A percentile compares a stretch with the other conserved stretches of the same genome.
Evolutionary conservation across 2,888 invertebrate species (phyloP).

Genomic region (Stictocephala bisonia): DNA sequence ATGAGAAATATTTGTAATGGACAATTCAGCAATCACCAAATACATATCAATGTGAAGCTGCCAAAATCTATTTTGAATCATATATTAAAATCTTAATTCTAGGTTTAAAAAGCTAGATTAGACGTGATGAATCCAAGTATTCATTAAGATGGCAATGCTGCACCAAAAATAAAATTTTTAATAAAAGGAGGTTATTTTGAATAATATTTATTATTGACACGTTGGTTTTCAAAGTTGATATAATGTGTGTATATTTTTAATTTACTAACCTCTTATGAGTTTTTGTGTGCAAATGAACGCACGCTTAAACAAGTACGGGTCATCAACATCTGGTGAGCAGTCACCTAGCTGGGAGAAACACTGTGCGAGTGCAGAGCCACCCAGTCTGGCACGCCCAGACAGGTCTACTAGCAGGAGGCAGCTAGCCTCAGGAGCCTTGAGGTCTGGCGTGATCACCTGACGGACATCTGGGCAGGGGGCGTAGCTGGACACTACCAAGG

Average conservation of each 20-base stretch:
- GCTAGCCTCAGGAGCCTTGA: constrained; percentile 75
- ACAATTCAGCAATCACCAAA: no score
- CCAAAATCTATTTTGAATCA: no score
- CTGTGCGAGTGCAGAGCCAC: constrained; percentile 94
- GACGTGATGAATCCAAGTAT: no score
- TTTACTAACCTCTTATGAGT: constrained; percentile 83
- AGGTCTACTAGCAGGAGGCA: constrained; percentile 83
- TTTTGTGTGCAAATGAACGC: constrained; percentile 88
- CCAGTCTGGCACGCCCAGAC: constrained; percentile 80
- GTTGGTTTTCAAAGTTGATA: neutral
- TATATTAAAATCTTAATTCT: no score
- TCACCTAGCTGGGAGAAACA: constrained; percentile 87
- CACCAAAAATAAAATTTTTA: no score
- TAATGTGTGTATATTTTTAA: constrained; percentile 40
- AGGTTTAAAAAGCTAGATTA: no score
- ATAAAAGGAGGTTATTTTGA: no score
- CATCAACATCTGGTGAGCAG: constrained; percentile 82
- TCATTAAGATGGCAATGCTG: no score
- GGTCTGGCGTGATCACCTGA: constrained; percentile 87
- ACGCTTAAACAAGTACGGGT: constrained; percentile 73
- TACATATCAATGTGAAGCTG: no score
- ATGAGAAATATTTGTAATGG: no score
- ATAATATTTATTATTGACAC: neutral
- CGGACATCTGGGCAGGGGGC: constrained; percentile 94
- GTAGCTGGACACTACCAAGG: constrained; percentile 95